These are phyloP conservation scores for Chloroceryle inda DNA, from an alignment of 2,797 vertebrate species.

Conservation along the genomic window DNA sequence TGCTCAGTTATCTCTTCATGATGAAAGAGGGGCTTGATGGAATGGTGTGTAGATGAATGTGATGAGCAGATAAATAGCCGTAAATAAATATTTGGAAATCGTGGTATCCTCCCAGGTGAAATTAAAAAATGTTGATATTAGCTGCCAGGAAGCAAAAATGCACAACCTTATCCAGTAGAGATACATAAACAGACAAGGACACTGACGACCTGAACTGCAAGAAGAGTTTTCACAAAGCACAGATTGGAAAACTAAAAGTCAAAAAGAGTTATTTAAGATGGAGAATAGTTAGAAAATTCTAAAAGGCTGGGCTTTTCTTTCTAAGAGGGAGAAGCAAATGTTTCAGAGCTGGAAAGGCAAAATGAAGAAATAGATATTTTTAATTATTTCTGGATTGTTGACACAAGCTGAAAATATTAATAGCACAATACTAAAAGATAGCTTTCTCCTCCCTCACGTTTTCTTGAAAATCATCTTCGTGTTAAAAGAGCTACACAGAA, in stretches of 20 bases:
- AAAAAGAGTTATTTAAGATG: background rate
- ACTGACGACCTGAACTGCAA: background rate
- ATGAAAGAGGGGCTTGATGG: background rate
- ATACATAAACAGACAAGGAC: background rate
- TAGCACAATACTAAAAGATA: background rate
- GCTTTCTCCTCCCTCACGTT: background rate
- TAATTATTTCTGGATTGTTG: background rate
- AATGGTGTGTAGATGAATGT: background rate
- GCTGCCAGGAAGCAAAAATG: background rate
- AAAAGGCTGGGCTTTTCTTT: background rate
- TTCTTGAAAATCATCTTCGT: background rate
- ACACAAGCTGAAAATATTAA: background rate
- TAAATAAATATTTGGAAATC: constrained; percentile 23
- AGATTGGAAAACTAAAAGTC: background rate
- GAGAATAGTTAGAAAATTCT: background rate
- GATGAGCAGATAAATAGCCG: constrained; percentile 47
- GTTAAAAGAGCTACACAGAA: background rate
- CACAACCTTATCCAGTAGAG: background rate
- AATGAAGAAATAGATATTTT: background rate
- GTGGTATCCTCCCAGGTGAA: background rate
- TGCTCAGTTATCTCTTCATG: background rate
- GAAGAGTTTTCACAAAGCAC: background rate
- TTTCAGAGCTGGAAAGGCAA: background rate
- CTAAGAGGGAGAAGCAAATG: background rate
- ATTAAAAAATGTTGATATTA: background rate